Evolutionary conservation across 2,797 vertebrate species (phyloP), one percentile per base, ranked within the genome.

Genomic region (Champsocephalus esox): DNA sequence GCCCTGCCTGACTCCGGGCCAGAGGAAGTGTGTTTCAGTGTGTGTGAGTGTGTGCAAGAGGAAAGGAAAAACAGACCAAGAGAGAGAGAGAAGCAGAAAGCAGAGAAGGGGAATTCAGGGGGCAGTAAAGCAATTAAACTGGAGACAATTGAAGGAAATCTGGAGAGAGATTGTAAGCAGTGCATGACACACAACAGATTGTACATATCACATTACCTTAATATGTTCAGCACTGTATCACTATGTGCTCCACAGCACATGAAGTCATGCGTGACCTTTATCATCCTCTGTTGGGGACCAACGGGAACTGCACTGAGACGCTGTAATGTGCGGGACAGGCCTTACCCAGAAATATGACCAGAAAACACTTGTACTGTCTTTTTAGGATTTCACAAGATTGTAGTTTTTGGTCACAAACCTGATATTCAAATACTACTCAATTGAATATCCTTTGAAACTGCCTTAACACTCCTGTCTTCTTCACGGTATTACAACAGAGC

Each of bases 1-100:
- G 97, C 96, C 94, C 85, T 94, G 88, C 92, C 95, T 95, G 90
- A 94, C 86, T 95, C 95, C 86, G 92, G 96, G 95, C 94, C 87
- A 88, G 80, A 88, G 88, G 85, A 91, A 88, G 74, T 70, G 81
- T 76, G 17, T 71, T 58, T 75, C 63, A 80, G 65, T 71, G 60
- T 70, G 72, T 75, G 66, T 83, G 78, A 67, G 65, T 65, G 48
- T 56, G 52, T 73, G 65, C 64, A 19, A 49, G 19, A 38, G 34
- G 34, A 38, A 38, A 38, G 34, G 34, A 9, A 38, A 38, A 38
- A 38, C 34, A 38, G 34, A 38, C 34, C 9, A 38, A 38, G 28
- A 68, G 21, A 68, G 61, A 70, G 46, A 66, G 8, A 43, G 52
- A 68, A 49, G 50, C 17, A 77, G 62, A 79, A 62, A n/a, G 52